Base-by-base conservation (phyloP, 2,797 vertebrate species). In the Chelonia mydas region DNA sequence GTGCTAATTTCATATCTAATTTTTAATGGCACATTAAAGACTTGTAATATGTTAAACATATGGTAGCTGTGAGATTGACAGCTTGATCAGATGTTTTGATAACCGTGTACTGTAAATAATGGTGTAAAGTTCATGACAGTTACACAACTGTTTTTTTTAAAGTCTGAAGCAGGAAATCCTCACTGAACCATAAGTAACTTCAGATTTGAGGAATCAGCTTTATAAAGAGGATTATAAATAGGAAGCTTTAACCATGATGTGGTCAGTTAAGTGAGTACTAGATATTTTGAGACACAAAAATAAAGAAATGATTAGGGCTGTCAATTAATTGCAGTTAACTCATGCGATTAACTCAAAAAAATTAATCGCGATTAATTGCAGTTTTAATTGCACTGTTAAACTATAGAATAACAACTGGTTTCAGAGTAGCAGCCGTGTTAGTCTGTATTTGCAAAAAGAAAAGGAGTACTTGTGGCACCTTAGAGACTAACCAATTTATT, bases 61-160 rank as follows among this genome's bases (percentile, higher is more conserved):
- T 17, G 45, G 41, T 49, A 77, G 74, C 45, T 47, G 11, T 49
- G 45, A 77, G 28, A 77, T 27, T 47, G 45, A 74, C 41, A 13
- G 11, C 25, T 47, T 28, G 15, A 27, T 77, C 45, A 49, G 28
- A 49, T 77, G 47, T 77, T 92, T 79, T 49, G 92, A 72, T 94
- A 94, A 81, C 41, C 83, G 84, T 41, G 51, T 28, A 19, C 83
- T 82, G n/a, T 91, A 78, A 90, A 51, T 90, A 15, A 68, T 49
- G 15, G 28, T 79, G 85, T 96, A 88, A 87, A 88, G 87, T 86
- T 88, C 37, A 87, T 82, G 87, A 95, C 89, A 96, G 87, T 82
- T 47, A 13, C 37, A n/a, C 11, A 41, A 33, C 57, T 91, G 25
- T 95, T 89, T 74, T 15, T 33, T n/a, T 57, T 86, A 85, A 55